A percentile compares a stretch with the other conserved stretches of the same genome.
These are phyloP conservation scores for Heliconius cydno DNA, from an alignment of 2,888 invertebrate species.

Conservation along the genomic window DNA sequence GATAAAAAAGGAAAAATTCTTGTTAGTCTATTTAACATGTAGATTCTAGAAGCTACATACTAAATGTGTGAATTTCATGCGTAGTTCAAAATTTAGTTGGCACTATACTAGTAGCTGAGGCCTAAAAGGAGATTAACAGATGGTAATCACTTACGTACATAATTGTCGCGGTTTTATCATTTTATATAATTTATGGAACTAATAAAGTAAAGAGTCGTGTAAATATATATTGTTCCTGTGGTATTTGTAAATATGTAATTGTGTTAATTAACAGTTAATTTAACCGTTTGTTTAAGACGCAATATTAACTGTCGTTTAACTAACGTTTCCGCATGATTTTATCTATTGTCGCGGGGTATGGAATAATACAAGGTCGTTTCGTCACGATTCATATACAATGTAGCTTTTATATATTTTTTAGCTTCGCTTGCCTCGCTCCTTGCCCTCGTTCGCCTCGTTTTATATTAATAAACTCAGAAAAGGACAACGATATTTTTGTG, in stretches of 20 bases:
- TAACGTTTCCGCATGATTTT: neutral
- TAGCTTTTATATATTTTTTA: neutral
- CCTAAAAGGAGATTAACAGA: too few species aligned
- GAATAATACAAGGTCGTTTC: neutral
- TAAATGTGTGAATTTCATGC: too few species aligned
- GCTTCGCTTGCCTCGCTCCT: neutral
- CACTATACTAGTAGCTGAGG: too few species aligned
- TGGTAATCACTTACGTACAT: too few species aligned
- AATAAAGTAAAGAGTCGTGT: neutral
- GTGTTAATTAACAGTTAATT: neutral
- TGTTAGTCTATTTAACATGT: too few species aligned
- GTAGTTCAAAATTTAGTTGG: too few species aligned
- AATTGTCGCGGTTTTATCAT: too few species aligned
- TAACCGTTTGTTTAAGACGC: neutral
- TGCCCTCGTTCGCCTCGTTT: neutral
- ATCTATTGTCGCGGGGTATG: neutral
- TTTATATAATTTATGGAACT: too few species aligned
- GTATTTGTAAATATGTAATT: neutral
- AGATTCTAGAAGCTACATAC: too few species aligned
- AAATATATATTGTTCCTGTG: neutral
- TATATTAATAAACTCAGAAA: neutral
- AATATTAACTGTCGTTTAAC: neutral
- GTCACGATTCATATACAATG: neutral
- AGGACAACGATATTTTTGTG: too few species aligned
- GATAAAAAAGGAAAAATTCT: too few species aligned